Percentiles rank a stretch among this genome's conserved stretches.
phyloP scores from a whole-genome alignment of 2,797 vertebrate genomes.

The Fundulus diaphanus region DNA sequence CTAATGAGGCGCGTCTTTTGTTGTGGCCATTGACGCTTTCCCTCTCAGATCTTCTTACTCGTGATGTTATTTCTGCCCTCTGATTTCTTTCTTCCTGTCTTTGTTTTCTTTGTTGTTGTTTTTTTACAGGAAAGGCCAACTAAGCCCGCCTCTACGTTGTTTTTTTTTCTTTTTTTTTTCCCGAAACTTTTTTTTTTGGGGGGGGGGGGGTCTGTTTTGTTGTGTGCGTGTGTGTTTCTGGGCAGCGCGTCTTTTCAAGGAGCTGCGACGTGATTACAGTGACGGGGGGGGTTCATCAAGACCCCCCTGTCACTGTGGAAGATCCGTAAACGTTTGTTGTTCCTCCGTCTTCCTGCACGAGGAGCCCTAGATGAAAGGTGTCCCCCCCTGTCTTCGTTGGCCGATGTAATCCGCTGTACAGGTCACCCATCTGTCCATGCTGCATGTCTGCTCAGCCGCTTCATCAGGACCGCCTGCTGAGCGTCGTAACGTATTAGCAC shows the following conservation, averaged over 20 bases:
- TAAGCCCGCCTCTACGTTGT: conserved; percentile 67
- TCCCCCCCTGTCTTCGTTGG: conserved; percentile 57
- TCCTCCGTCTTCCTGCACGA: conserved; percentile 65
- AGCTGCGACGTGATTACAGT: conserved; percentile 64
- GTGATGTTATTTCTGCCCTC: conserved; percentile 31
- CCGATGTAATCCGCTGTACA: conserved; percentile 48
- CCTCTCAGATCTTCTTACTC: conserved; percentile 4
- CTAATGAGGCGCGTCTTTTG: conserved; percentile 5
- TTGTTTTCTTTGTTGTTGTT: conserved; percentile 44
- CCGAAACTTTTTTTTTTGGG: conserved; percentile 75
- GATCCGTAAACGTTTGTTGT: too few relatives aligned
- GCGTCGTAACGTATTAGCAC: conserved; percentile 69
- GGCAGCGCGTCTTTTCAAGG: conserved; percentile 72
- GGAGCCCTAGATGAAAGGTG: conserved; percentile 56
- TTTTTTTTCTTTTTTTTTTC: conserved; percentile 71
- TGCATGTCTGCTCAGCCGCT: conserved; percentile 74
- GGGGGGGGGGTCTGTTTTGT: too few relatives aligned
- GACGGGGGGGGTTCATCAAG: too few relatives aligned
- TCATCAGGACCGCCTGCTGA: conserved; percentile 68
- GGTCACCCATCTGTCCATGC: conserved; percentile 66
- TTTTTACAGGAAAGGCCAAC: conserved; percentile 74
- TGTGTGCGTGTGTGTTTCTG: conserved; percentile 82
- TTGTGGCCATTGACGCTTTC: conserved; percentile 25
- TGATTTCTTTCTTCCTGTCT: conserved; percentile 60
- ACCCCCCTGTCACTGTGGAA: too few relatives aligned